Evolutionary conservation across 2,113 vertebrate species (phyloP).

Genomic region (Poeciliopsis turrubarensis): DNA sequence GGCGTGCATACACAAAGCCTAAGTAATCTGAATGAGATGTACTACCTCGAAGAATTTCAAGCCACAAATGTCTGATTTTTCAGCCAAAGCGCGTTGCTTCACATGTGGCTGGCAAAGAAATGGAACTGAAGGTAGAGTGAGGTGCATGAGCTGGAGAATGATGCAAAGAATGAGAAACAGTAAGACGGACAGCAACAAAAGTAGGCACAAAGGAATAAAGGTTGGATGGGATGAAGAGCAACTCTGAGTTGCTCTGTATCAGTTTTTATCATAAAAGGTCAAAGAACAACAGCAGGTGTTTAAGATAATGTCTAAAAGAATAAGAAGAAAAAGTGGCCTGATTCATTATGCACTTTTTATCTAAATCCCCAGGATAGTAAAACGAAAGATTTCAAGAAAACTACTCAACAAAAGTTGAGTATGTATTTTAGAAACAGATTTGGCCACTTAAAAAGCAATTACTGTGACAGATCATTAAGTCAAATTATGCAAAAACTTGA

Average conservation of each 20-base stretch:
- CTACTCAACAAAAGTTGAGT: too few species aligned
- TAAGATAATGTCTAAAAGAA: too few species aligned
- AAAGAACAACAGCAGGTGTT: too few species aligned
- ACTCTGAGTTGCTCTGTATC: too few species aligned
- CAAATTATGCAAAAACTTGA: neutral
- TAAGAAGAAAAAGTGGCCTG: too few species aligned
- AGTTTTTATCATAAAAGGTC: too few species aligned
- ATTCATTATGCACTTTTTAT: too few species aligned
- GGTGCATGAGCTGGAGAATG: conserved; percentile 20
- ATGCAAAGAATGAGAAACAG: conserved; percentile 28
- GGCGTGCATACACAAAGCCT: conserved; percentile 3
- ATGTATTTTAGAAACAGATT: too few species aligned
- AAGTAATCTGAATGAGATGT: conserved; percentile 32
- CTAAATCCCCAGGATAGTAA: too few species aligned
- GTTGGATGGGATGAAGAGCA: too few species aligned
- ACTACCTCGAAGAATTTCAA: conserved; percentile 8
- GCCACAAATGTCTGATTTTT: conserved; percentile 40
- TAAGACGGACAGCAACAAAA: neutral
- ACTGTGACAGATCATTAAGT: neutral
- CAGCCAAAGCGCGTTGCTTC: conserved; percentile 54
- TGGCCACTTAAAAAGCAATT: conserved; percentile 2
- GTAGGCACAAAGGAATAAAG: conserved; percentile 6
- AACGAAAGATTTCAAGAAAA: too few species aligned
- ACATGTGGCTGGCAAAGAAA: conserved; percentile 25
- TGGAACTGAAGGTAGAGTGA: conserved; percentile 4